phyloP scores from a whole-genome alignment of 1,140 invertebrate species.

The Argopecten irradians region DNA sequence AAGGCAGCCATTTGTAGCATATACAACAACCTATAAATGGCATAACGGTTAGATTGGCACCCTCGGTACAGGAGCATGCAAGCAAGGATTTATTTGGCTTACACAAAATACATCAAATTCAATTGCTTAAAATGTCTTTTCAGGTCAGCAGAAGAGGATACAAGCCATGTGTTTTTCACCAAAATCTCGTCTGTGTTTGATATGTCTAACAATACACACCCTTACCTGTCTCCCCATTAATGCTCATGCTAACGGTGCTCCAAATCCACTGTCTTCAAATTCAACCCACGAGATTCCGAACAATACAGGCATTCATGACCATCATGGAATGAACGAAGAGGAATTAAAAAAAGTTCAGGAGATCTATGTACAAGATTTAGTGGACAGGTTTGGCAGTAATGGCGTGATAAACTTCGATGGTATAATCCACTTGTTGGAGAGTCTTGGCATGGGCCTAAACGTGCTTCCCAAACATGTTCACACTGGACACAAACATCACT shows the following conservation, averaged over 20 bases:
- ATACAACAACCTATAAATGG: too few relatives aligned
- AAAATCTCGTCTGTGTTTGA: neutral
- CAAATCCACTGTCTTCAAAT: neutral
- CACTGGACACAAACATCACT: neutral
- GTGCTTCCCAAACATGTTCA: neutral
- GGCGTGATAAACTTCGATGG: neutral
- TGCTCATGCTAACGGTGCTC: neutral
- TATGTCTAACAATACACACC: neutral
- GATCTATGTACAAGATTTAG: neutral
- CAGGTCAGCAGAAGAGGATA: neutral
- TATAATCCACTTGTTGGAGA: neutral
- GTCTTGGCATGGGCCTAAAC: neutral
- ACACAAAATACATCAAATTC: neutral
- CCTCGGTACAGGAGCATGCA: too few relatives aligned
- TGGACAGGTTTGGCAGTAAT: neutral
- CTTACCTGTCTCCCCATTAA: neutral
- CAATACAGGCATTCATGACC: slow-evolving; percentile 23
- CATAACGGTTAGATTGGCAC: too few relatives aligned
- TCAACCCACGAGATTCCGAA: neutral
- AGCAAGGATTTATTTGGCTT: too few relatives aligned
- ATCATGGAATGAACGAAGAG: neutral
- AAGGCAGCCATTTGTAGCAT: too few relatives aligned
- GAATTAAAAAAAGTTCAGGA: neutral
- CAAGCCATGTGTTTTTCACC: neutral
- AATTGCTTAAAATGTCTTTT: neutral